Conservation (phyloP, 2,113 vertebrate genomes). For the Grallaria varia region DNA sequence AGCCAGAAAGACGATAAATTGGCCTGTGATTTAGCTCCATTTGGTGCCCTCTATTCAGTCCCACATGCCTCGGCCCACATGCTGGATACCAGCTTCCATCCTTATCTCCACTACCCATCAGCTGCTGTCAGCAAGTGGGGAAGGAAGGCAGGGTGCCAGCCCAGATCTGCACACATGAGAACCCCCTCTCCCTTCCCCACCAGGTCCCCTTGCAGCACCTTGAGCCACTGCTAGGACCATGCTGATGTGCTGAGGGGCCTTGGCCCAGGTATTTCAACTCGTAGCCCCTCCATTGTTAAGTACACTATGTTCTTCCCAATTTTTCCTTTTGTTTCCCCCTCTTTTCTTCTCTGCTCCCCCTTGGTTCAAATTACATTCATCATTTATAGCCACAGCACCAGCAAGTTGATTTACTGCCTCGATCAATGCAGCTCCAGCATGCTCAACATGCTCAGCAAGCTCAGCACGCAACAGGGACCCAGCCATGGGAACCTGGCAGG, state of each 20-base stretch:
- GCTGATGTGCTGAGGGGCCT: neutral
- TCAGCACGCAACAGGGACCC: neutral
- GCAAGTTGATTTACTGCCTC: slow-evolving; percentile 51
- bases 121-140: neutral
- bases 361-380: slow-evolving; percentile 37
- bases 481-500: neutral
- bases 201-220: neutral
- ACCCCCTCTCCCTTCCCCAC: neutral
- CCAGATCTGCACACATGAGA: rapidly evolving
- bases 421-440: neutral
- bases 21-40: slow-evolving; percentile 19
- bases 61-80: rapidly evolving
- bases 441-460: neutral
- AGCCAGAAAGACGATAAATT: neutral
- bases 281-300: neutral
- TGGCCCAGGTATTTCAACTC: neutral
- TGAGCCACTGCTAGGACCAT: neutral
- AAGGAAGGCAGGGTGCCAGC: neutral
- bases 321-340: neutral
- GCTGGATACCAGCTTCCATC: neutral
- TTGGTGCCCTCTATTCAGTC: neutral
- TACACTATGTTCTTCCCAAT: neutral
- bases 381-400: slow-evolving; percentile 47
- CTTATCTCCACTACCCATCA: neutral
- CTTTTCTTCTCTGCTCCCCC: slow-evolving; percentile 23